Evolutionary conservation across 2,797 vertebrate species (phyloP).

Genomic region (Pyrocephalus nanus): DNA sequence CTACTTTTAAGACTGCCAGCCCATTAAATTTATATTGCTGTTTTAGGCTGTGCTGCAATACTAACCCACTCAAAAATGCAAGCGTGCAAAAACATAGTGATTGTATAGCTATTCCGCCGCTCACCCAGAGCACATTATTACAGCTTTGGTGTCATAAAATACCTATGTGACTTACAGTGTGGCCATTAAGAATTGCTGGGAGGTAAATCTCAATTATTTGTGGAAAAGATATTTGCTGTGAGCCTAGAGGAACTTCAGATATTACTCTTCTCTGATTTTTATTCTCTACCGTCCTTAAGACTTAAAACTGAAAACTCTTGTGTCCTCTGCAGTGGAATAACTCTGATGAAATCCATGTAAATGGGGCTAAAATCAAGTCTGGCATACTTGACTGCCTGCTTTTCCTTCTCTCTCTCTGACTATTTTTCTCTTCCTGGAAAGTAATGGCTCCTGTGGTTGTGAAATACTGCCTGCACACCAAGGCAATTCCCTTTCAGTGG

Average conservation of each 20-base stretch:
- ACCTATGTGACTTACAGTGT: not conserved
- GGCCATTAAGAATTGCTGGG: not conserved
- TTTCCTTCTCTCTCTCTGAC: not conserved
- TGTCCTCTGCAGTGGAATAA: not conserved
- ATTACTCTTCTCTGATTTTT: not conserved
- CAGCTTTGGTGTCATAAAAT: conserved; percentile 13
- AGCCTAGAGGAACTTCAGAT: not conserved
- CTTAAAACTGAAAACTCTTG: not conserved
- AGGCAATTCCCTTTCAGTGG: not conserved
- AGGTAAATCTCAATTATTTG: conserved; percentile 19
- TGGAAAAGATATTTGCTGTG: not conserved
- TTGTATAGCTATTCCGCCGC: not conserved
- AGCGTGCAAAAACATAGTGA: not conserved
- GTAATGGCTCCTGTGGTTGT: not conserved
- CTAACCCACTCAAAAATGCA: not conserved
- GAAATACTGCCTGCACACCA: not conserved
- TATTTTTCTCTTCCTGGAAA: not conserved
- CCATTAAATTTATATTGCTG: conserved; percentile 1
- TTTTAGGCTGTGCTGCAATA: not conserved
- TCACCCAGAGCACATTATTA: not conserved
- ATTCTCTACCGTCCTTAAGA: not conserved
- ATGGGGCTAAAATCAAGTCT: not conserved
- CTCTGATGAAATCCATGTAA: not conserved
- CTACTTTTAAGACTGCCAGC: conserved; percentile 41
- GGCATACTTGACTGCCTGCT: not conserved